Evolutionary conservation across 2,888 invertebrate species (phyloP).

Genomic region (Eupithecia centaureata): DNA sequence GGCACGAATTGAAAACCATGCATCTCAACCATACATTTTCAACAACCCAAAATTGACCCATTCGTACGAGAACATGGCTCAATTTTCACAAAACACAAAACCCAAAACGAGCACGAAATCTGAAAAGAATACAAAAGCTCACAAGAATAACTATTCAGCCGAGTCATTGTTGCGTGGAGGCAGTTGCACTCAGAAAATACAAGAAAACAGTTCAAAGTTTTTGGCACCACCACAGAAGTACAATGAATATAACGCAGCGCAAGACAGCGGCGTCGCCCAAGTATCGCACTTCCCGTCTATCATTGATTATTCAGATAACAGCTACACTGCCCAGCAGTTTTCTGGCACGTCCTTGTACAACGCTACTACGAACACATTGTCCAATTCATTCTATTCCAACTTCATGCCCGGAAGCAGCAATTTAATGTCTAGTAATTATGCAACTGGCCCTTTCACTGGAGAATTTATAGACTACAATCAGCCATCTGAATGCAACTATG

Average conservation of each 20-base stretch:
- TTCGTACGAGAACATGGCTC: conserved; percentile 64
- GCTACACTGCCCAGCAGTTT: conserved; percentile 72
- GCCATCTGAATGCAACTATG: conserved; percentile 71
- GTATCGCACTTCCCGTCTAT: conserved; percentile 79
- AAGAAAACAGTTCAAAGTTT: conserved; percentile 67
- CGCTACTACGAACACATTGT: conserved; percentile 75
- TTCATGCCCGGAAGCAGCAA: conserved; percentile 75
- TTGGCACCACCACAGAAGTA: conserved; percentile 70
- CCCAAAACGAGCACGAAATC: conserved; percentile 62
- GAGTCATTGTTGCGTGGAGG: conserved; percentile 75
- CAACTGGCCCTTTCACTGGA: conserved; percentile 69
- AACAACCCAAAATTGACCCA: conserved; percentile 68
- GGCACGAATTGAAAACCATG: conserved; percentile 63
- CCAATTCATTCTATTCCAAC: conserved; percentile 78
- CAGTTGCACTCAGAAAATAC: conserved; percentile 68
- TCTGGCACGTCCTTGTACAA: conserved; percentile 76
- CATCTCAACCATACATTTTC: conserved; percentile 67
- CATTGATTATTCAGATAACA: conserved; percentile 75
- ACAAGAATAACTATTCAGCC: conserved; percentile 78
- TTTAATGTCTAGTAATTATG: conserved; percentile 73
- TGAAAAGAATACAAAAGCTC: conserved; percentile 68
- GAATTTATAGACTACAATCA: conserved; percentile 79
- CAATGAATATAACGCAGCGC: conserved; percentile 65
- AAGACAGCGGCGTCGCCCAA: conserved; percentile 75
- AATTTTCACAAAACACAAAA: conserved; percentile 64